A percentile compares a stretch with the other conserved stretches of the same genome.
phyloP scores from a whole-genome alignment of 2,797 vertebrate species.

The Alosa sapidissima region DNA sequence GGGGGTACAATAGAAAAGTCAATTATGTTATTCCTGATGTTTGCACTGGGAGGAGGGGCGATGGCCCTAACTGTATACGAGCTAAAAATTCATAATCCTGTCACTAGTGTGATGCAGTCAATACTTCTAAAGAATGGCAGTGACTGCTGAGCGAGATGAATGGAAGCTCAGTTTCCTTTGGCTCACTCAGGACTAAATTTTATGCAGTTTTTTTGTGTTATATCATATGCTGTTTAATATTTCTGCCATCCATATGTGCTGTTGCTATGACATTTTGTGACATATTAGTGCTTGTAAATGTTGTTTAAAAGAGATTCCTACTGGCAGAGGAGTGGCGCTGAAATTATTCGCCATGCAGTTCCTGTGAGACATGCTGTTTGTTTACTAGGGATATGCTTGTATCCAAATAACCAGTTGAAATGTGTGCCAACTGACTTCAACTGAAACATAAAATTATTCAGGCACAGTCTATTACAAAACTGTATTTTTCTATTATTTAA shows the following conservation, averaged over 20 bases:
- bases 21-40: conserved; percentile 34
- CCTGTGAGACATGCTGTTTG: neutral
- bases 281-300: neutral
- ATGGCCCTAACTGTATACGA: conserved; percentile 19
- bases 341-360: neutral
- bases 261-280: neutral
- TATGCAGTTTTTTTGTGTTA: neutral
- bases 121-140: neutral
- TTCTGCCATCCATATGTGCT: neutral
- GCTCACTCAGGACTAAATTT: neutral
- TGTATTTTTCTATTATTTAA: neutral
- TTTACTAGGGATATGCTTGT: neutral
- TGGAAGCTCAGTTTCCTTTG: neutral
- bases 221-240: neutral
- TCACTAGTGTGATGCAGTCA: conserved; percentile 11
- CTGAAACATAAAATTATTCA: neutral
- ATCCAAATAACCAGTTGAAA: neutral
- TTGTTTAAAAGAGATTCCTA: neutral
- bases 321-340: neutral
- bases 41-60: conserved; percentile 34
- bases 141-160: neutral
- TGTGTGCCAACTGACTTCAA: neutral
- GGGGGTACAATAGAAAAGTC: conserved; percentile 32
- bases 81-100: conserved; percentile 27
- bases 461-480: neutral